Base-by-base conservation (phyloP, 2,888 invertebrate genomes). In the Agrotis puta region DNA sequence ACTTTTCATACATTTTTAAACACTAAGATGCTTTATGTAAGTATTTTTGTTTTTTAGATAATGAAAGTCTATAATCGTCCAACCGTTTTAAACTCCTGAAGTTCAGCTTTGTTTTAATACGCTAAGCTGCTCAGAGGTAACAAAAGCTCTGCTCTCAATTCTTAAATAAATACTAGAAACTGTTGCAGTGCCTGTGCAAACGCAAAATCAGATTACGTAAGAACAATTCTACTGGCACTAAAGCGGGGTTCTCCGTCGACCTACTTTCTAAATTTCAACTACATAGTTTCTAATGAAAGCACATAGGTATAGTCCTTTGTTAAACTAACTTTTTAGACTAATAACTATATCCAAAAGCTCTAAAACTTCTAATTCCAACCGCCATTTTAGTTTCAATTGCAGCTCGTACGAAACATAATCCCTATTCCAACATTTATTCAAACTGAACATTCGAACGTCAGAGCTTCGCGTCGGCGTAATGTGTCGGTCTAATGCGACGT, bases 401-500 rank as follows among this genome's bases (percentile, higher is more conserved):
- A 56, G 58, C 61, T 77, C 70, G 18, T 54, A 54, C 39, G 33
- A 73, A 59, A 63, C 58, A 63, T 64, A 77, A 71, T 78, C 51
- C 22, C n/a, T 24, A 67, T 70, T 81, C 33, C 64, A 68, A 67
- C 62, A 50, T 64, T 79, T 73, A 73, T 70, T 62, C 27, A 65
- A 65, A 63, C 59, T 51, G 47, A 54, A 77, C 58, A 61, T 56
- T 81, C 53, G 16, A 62, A 68, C 48, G 63, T 77, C 48, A 51
- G 45, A 59, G 56, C 67, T 20, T 43, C 50, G 16, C 11, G 53
- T 65, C 54, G 63, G 66, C 43, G 45, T 76, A 72, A 76, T 64
- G 51, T 70, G 70, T 70, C 67, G 70, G 71, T 39, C 57, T 66
- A 78, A 78, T 67, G 33, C 56, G 22, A 73, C 62, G 54, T 54